Base-by-base conservation (phyloP, 1,140 invertebrate species). In the Drosophila elegans region DNA sequence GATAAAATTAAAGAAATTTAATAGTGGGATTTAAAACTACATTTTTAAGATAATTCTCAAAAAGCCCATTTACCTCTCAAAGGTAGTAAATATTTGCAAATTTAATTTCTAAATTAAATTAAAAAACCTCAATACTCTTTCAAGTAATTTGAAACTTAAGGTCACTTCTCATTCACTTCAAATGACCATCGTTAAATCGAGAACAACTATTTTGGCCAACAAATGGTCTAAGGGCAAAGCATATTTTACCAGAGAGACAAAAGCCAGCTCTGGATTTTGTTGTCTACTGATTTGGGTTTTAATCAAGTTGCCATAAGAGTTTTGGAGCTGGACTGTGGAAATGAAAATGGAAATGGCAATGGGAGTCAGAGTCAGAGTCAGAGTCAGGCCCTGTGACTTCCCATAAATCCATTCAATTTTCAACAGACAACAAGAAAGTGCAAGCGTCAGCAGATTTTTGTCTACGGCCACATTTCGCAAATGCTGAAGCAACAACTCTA, bases 341-440 rank as follows among this genome's bases (percentile, higher is more conserved):
- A 21, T 25, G 32, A n/a, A 2, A 44, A 44, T 32, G 27, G 21
- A 5, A 39, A 42, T 42, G 38, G 11, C 16, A 21, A 21, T 21
- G 16, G 16, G 16, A 21, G 16, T 21, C 16, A 21, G 16, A 21
- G 16, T 21, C 16, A 21, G 16, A 21, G 16, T 21, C 16, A 21
- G 39, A 36, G 21, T 42, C 36, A 21, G 56, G 4, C 41, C 46
- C 13, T 53, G 27, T 66, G 64, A 42, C 55, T 25, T 51, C 32
- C 79, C 79, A 88, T 88, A 88, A 88, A 88, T 88, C 62, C 79
- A 83, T 82, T 75, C 71, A 72, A 86, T 86, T 80, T 84, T 72
- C 57, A 82, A 66, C 78, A 79, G 83, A 82, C 82, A 81, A 78
- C 67, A 74, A 88, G 72, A 83, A 76, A 77, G 71, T 88, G 84